Percentiles rank a stretch among this genome's conserved stretches.
Conservation (phyloP, 2,888 invertebrate species). For the Yponomeuta evonymella region DNA sequence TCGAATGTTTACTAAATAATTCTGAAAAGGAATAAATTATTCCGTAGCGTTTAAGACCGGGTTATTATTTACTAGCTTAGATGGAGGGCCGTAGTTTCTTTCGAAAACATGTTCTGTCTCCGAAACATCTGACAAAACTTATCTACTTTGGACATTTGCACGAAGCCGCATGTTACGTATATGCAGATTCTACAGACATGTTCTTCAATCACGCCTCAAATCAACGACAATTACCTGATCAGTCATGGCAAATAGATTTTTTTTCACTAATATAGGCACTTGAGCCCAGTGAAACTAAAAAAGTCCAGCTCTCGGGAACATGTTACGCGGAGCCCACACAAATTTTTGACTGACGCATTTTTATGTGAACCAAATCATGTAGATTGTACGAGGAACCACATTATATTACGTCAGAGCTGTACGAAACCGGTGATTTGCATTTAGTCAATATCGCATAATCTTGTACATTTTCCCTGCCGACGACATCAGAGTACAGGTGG, state of each 20-base stretch:
- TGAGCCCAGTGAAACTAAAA: neutral
- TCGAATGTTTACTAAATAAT: too few species aligned
- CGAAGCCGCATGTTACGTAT: too few species aligned
- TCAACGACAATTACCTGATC: constrained; percentile 3
- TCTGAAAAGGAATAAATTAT: too few species aligned
- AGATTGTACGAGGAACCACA: constrained; percentile 1
- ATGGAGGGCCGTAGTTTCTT: too few species aligned
- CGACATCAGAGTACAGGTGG: too few species aligned
- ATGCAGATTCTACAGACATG: too few species aligned
- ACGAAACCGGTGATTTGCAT: constrained; percentile 13
- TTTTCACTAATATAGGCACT: too few species aligned
- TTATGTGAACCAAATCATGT: constrained; percentile 6
- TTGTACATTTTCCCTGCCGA: neutral
- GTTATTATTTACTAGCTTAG: too few species aligned
- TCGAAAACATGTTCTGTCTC: too few species aligned
- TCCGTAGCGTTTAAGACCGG: too few species aligned
- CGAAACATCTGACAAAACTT: too few species aligned
- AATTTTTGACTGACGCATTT: constrained; percentile 14
- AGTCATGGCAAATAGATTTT: neutral
- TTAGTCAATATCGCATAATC: constrained; percentile 7
- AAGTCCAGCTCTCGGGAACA: neutral
- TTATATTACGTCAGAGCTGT: constrained; percentile 2
- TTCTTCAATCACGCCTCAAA: neutral
- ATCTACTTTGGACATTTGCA: too few species aligned
- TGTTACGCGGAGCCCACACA: neutral